phyloP scores from a whole-genome alignment of 2,888 invertebrate species.

The Pollenia labialis region DNA sequence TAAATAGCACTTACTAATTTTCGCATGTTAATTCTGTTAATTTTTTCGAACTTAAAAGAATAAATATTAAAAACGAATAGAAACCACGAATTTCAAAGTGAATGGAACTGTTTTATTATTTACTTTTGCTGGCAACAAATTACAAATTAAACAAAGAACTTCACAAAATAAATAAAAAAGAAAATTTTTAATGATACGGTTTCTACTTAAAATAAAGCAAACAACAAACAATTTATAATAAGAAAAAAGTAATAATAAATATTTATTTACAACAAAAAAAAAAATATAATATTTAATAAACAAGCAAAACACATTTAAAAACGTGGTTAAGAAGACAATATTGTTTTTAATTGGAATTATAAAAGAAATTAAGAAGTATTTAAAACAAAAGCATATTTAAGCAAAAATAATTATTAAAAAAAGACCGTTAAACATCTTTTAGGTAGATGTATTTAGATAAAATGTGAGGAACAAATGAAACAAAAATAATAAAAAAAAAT shows the following conservation, averaged over 20 bases:
- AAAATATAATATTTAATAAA: constrained; percentile 31
- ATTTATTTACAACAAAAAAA: constrained; percentile 67
- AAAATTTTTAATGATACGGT: constrained; percentile 70
- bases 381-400: constrained; percentile 35
- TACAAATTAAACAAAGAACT: constrained; percentile 26
- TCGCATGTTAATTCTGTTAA: constrained; percentile 20
- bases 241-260: constrained; percentile 45
- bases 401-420: constrained; percentile 50
- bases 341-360: constrained; percentile 82
- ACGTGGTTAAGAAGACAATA: constrained; percentile 78
- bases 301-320: constrained; percentile 62
- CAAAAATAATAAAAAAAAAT: constrained; percentile 28
- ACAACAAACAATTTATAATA: constrained; percentile 60
- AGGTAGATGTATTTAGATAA: constrained; percentile 22
- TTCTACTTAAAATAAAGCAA: constrained; percentile 66
- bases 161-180: constrained; percentile 53
- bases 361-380: constrained; percentile 66
- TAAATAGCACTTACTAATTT: neutral
- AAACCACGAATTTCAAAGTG: constrained; percentile 59
- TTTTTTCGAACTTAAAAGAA: constrained; percentile 67
- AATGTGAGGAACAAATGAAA: constrained; percentile 65
- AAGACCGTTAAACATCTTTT: constrained; percentile 63
- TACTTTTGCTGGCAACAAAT: constrained; percentile 55
- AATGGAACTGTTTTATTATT: constrained; percentile 55
- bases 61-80: constrained; percentile 11